These are phyloP conservation scores for Carterocephalus palaemon DNA, from an alignment of 2,888 invertebrate species.

Conservation along the genomic window DNA sequence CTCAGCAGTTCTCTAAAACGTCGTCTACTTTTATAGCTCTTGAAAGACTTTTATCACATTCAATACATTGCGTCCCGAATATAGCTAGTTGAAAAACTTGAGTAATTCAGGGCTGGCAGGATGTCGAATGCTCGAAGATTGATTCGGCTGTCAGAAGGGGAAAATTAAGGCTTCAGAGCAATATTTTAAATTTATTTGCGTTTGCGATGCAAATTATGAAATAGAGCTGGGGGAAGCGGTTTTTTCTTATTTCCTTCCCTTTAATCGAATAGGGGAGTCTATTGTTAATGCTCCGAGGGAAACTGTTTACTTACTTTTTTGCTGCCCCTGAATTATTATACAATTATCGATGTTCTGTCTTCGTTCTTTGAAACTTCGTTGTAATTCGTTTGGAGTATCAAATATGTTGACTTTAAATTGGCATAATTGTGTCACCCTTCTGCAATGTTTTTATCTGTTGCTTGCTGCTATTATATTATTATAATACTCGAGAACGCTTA, in stretches of 20 bases:
- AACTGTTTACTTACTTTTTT: constrained; percentile 60
- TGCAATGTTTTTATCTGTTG: not conserved
- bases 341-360: constrained; percentile 30
- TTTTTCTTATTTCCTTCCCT: constrained; percentile 56
- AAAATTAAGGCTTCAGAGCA: constrained; percentile 66
- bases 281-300: constrained; percentile 56
- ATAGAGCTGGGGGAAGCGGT: constrained; percentile 59
- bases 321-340: constrained; percentile 31
- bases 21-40: constrained; percentile 9
- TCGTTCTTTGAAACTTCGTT: constrained; percentile 33
- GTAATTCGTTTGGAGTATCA: constrained; percentile 17
- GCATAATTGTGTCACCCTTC: constrained; percentile 6
- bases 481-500: too few species aligned
- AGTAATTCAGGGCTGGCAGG: constrained; percentile 15
- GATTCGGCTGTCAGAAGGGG: constrained; percentile 61
- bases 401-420: constrained; percentile 11
- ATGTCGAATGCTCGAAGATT: constrained; percentile 43
- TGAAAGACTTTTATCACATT: constrained; percentile 28
- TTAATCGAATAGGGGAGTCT: constrained; percentile 68
- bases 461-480: too few species aligned
- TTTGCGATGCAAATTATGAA: constrained; percentile 76
- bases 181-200: constrained; percentile 77
- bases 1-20: constrained; percentile 5
- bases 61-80: constrained; percentile 30
- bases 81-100: constrained; percentile 22